phyloP scores from a whole-genome alignment of 2,113 vertebrate genomes.

The Phoxinus phoxinus region DNA sequence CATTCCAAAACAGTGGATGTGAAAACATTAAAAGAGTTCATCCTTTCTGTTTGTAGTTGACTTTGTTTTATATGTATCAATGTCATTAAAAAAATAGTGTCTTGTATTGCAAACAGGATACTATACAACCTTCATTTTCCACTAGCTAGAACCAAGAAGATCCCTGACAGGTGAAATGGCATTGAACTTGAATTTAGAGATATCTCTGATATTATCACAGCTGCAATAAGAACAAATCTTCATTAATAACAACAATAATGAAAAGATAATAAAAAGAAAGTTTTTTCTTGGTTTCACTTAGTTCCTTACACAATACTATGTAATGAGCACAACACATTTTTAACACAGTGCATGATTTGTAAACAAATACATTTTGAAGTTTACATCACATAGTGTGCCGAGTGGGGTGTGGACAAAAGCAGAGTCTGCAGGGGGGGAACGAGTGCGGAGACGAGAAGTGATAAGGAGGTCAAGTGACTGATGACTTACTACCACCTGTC shows the following conservation, averaged over 20 bases:
- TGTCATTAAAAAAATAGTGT: slow-evolving; percentile 28
- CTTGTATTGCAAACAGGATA: slow-evolving; percentile 35
- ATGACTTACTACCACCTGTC: too few relatives aligned
- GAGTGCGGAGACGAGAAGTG: too few relatives aligned
- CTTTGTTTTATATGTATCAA: slow-evolving; percentile 36
- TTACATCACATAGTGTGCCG: too few relatives aligned
- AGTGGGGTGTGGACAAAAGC: too few relatives aligned
- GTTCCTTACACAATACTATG: too few relatives aligned
- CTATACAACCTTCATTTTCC: background rate
- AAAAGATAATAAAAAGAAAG: background rate
- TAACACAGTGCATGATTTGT: too few relatives aligned
- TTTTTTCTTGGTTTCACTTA: too few relatives aligned
- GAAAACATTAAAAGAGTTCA: background rate
- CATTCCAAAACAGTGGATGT: background rate
- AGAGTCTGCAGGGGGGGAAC: too few relatives aligned
- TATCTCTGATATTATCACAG: background rate
- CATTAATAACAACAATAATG: background rate
- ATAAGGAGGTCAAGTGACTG: too few relatives aligned
- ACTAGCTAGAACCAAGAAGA: slow-evolving; percentile 2
- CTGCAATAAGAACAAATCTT: background rate
- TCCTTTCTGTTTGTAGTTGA: slow-evolving; percentile 15
- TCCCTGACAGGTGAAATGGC: background rate
- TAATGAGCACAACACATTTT: too few relatives aligned
- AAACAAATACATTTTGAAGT: too few relatives aligned
- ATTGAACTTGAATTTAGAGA: background rate